Evolutionary conservation across 1,140 invertebrate species (phyloP), one percentile per base, ranked within the genome.

Genomic region (Diorhabda sublineata): DNA sequence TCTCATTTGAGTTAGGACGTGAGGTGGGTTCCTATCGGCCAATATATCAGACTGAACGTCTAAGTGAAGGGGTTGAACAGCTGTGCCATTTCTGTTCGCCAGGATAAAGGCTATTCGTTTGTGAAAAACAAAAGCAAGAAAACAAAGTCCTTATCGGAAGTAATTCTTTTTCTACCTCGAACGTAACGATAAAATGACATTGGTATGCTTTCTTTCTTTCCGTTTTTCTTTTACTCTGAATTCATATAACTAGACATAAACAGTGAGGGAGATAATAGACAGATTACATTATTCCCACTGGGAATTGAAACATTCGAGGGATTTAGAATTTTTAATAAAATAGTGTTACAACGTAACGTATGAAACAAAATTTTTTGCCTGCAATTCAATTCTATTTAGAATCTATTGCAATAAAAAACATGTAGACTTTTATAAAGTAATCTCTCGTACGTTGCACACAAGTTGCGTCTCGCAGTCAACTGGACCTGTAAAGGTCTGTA

Each of bases 1-100:
- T 62, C 61, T 11, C 61, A 62, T 62, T 62, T 44, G 42, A n/a
- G 61, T 62, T 42, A 62, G 61, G 44, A 62, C 61, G 61, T 62
- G 61, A 62, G 42, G 42, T n/a, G 61, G 5, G 42, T 62, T 45
- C 61, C 61, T 45, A 62, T 62, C 61, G 44, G 44, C 61, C 43
- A 11, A 44, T 44, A 44, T 44, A 62, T 62, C 42, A 62, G 44
- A 43, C 44, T 62, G 45, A 62, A 42, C 42, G 11, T 62, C 61
- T 62, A 62, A 62, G 61, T 44, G 61, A 62, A 62, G 61, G 61
- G 61, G 61, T 62, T 62, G 61, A 42, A 62, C 61, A 62, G 61
- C 42, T 62, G 61, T 42, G 43, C 11, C 42, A 5, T 62, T 42
- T 11, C 42, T 8, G 8, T 7, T n/a, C 42, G n/a, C 61, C 4